Evolutionary conservation across 2,113 vertebrate species (phyloP).

Genomic region (Picathartes gymnocephalus): DNA sequence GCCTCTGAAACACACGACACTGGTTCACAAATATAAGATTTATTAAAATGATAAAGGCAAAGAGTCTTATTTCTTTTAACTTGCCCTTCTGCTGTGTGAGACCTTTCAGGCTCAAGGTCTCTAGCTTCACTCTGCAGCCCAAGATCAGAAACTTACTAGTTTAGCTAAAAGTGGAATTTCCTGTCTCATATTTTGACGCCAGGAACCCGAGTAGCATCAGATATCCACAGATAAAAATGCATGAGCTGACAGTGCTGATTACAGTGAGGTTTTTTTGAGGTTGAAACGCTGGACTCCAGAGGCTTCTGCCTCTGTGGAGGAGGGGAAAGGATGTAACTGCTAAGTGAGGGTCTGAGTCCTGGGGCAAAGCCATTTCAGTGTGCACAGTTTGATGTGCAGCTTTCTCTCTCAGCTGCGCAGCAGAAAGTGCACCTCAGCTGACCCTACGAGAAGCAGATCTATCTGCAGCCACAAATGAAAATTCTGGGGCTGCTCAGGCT

Average conservation of each 20-base stretch:
- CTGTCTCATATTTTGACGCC: neutral
- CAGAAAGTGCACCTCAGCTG: neutral
- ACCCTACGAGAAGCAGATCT: neutral
- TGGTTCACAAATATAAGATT: neutral
- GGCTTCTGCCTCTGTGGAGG: neutral
- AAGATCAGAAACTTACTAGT: neutral
- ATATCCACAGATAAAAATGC: neutral
- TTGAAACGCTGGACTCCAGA: neutral
- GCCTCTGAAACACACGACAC: neutral
- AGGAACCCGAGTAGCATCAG: neutral
- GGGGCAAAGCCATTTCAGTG: neutral
- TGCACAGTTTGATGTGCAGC: fast-evolving
- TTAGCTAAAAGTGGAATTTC: neutral
- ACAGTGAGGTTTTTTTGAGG: neutral
- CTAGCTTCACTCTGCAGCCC: neutral
- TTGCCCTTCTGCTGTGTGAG: neutral
- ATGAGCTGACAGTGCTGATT: neutral
- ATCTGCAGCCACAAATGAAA: neutral
- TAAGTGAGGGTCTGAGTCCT: neutral
- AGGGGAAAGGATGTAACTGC: neutral
- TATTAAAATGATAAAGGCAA: neutral
- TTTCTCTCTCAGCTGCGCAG: neutral
- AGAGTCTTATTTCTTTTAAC: neutral
- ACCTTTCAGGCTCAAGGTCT: neutral
- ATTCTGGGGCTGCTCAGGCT: neutral